Conservation (phyloP, 2,797 vertebrate species). For the Dromococcyx pavoninus region DNA sequence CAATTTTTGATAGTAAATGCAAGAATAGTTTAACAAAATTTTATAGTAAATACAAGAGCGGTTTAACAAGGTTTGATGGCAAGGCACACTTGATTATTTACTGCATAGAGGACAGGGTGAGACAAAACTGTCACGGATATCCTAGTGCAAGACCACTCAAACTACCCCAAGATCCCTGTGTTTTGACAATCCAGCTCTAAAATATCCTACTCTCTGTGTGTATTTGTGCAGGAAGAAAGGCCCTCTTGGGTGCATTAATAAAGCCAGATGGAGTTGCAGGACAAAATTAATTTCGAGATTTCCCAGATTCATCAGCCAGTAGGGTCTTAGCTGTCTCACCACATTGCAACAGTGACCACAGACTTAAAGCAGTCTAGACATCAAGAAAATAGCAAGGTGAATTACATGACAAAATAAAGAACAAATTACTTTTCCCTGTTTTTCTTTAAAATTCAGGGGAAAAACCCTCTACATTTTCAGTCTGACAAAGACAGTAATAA, state of each 20-base stretch:
- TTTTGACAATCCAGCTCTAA: background rate
- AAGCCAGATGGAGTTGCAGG: background rate
- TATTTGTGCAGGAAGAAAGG: background rate
- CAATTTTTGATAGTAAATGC: too few species aligned
- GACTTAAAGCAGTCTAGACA: background rate
- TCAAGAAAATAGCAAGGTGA: background rate
- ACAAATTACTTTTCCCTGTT: background rate
- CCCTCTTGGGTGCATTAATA: background rate
- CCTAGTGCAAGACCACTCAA: background rate
- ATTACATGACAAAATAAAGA: background rate
- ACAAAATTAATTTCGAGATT: background rate
- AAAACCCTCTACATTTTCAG: background rate
- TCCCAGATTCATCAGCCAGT: background rate
- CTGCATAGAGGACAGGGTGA: too few species aligned
- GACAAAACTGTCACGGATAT: too few species aligned
- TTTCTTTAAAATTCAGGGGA: background rate
- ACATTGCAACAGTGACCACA: rapidly evolving
- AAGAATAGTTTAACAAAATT: too few species aligned
- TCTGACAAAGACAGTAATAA: background rate
- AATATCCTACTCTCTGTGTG: background rate
- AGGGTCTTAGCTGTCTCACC: background rate
- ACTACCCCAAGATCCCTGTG: background rate
- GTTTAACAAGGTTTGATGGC: too few species aligned
- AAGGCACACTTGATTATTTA: too few species aligned
- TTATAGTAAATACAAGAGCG: too few species aligned